Conservation (phyloP, 2,888 invertebrate species). For the Unio pictorum region DNA sequence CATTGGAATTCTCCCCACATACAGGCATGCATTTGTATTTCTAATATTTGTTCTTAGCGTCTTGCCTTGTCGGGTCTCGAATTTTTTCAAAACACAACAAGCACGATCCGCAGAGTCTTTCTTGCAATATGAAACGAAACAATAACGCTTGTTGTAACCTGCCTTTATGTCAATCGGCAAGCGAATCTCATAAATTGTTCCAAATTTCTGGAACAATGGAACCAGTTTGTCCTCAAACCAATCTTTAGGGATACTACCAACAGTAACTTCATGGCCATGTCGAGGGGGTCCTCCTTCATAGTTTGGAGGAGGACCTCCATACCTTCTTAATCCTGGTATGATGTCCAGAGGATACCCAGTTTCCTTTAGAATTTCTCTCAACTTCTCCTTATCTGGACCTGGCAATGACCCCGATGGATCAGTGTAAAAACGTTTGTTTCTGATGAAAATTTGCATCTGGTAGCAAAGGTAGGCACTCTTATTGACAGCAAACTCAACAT, state of each 20-base stretch:
- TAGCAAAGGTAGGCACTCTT: constrained; percentile 24
- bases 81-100: constrained; percentile 1
- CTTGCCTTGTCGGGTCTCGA: constrained; percentile 8
- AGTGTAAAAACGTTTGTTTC: too few relatives aligned
- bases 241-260: constrained; percentile 21
- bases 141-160: constrained; percentile 25
- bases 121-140: constrained; percentile 27
- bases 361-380: constrained; percentile 13
- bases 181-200: constrained; percentile 24
- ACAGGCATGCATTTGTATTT: constrained; percentile 18
- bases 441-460: constrained; percentile 22
- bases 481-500: constrained; percentile 14
- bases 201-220: constrained; percentile 21
- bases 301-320: constrained; percentile 27
- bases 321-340: constrained; percentile 20
- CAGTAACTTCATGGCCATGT: constrained; percentile 15
- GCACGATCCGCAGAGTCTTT: constrained; percentile 18
- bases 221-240: constrained; percentile 38
- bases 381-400: constrained; percentile 22
- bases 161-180: constrained; percentile 27
- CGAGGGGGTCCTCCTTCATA: constrained; percentile 25
- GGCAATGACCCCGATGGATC: too few relatives aligned
- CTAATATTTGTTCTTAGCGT: constrained; percentile 26
- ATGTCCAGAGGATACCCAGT: constrained; percentile 24
- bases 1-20: constrained; percentile 30